Percentiles rank a stretch among this genome's conserved stretches.
Conservation (phyloP, 2,888 invertebrate genomes). For the Xestia c-nigrum region DNA sequence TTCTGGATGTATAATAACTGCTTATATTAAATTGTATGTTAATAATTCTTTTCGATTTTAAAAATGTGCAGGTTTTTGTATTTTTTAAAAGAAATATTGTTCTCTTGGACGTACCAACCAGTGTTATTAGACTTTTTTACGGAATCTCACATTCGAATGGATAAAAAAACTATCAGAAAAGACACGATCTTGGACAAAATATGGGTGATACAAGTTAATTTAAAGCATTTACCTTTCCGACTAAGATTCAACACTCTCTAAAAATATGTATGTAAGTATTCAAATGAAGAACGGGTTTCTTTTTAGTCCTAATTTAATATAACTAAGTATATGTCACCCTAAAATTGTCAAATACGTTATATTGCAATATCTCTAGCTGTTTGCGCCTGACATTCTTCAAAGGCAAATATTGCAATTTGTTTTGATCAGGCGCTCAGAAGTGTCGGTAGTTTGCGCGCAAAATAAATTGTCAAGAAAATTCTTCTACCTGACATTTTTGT, state of each 20-base stretch:
- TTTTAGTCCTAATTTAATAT: neutral
- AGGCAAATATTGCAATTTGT: too few species aligned
- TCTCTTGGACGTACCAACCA: slow-evolving; percentile 8
- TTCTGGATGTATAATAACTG: slow-evolving; percentile 43
- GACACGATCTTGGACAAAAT: neutral
- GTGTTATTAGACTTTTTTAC: slow-evolving; percentile 6
- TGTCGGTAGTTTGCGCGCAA: too few species aligned
- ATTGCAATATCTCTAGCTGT: too few species aligned
- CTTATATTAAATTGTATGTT: slow-evolving; percentile 57
- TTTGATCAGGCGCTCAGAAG: too few species aligned
- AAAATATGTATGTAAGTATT: neutral
- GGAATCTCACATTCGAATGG: slow-evolving; percentile 14
- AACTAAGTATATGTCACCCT: too few species aligned
- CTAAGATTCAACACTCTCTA: neutral
- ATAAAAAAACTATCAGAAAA: slow-evolving; percentile 28
- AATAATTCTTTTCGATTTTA: slow-evolving; percentile 45
- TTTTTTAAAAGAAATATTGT: slow-evolving; percentile 2
- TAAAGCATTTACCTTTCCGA: neutral
- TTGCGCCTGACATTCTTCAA: too few species aligned
- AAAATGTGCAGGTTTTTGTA: slow-evolving; percentile 6
- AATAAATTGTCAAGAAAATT: too few species aligned
- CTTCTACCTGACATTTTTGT: too few species aligned
- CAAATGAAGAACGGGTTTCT: neutral
- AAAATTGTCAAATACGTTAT: too few species aligned
- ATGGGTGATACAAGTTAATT: slow-evolving; percentile 44